Conservation (phyloP, 1,140 invertebrate genomes). For the Hestina assimilis region DNA sequence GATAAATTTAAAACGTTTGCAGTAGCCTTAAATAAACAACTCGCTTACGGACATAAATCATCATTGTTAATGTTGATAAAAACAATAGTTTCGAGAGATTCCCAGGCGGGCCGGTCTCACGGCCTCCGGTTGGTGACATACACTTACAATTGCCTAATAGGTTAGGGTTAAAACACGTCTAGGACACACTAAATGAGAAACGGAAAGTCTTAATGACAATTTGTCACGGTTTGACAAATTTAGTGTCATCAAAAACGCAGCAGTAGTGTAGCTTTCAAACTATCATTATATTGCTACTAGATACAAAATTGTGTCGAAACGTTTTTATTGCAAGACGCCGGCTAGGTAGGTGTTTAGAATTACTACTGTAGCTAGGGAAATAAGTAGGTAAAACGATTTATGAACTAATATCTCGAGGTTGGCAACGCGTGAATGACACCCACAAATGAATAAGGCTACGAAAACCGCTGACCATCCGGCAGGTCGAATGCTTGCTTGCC, state of each 20-base stretch:
- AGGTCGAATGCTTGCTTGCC: no score
- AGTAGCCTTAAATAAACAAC: constrained; percentile 11
- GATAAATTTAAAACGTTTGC: constrained; percentile 8
- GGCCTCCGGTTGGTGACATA: constrained; percentile 50
- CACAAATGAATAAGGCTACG: no score
- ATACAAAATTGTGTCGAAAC: no score
- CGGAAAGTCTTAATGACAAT: constrained; percentile 8
- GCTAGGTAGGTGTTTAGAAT: no score
- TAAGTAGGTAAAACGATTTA: no score
- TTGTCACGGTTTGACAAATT: neutral
- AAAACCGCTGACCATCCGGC: no score
- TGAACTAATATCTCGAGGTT: no score
- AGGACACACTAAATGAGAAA: neutral
- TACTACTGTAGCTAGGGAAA: no score
- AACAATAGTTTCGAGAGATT: constrained; percentile 46
- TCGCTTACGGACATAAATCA: constrained; percentile 23
- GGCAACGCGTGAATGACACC: no score
- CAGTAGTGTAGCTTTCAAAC: no score
- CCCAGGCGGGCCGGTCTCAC: constrained; percentile 45
- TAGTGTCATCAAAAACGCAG: neutral
- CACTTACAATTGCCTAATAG: constrained; percentile 38
- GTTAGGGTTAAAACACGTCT: constrained; percentile 35
- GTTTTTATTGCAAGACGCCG: no score
- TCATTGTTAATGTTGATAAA: constrained; percentile 26
- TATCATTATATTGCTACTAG: no score